Percentiles rank a stretch among this genome's conserved stretches.
These are phyloP conservation scores for Onychomys arenicola DNA, from an alignment of 2,797 vertebrate genomes.

Conservation along the genomic window DNA sequence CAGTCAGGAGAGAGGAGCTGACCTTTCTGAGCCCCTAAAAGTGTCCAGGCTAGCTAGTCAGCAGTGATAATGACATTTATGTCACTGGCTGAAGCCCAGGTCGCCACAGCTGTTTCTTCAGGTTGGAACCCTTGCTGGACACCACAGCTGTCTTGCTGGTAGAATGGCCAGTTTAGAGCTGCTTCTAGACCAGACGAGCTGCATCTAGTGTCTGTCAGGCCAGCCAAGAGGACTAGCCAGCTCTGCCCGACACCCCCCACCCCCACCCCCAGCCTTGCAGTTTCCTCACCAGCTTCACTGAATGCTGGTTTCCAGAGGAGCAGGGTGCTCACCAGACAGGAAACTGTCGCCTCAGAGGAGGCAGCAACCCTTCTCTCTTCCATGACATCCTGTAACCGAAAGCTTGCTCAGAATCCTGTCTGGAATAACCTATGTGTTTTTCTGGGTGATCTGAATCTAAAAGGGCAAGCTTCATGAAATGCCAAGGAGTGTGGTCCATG, in stretches of 20 bases:
- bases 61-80: neutral
- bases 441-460: neutral
- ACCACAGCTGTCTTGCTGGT: accelerated
- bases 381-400: neutral
- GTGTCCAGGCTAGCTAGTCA: neutral
- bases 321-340: neutral
- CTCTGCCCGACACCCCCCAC: too few relatives aligned
- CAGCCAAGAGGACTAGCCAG: neutral
- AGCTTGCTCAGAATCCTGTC: neutral
- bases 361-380: neutral
- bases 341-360: neutral
- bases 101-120: neutral
- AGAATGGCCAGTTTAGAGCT: neutral
- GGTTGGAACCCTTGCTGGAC: neutral
- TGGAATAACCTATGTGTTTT: neutral
- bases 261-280: too few relatives aligned
- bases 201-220: neutral
- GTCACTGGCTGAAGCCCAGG: neutral
- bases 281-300: neutral
- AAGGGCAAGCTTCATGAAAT: neutral
- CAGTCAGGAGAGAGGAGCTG: neutral
- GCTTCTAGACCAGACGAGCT: neutral
- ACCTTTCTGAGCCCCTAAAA: neutral
- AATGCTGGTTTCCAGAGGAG: neutral
- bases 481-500: neutral